Evolutionary conservation across 2,888 invertebrate species (phyloP).

Genomic region (Cephus sareptanus): DNA sequence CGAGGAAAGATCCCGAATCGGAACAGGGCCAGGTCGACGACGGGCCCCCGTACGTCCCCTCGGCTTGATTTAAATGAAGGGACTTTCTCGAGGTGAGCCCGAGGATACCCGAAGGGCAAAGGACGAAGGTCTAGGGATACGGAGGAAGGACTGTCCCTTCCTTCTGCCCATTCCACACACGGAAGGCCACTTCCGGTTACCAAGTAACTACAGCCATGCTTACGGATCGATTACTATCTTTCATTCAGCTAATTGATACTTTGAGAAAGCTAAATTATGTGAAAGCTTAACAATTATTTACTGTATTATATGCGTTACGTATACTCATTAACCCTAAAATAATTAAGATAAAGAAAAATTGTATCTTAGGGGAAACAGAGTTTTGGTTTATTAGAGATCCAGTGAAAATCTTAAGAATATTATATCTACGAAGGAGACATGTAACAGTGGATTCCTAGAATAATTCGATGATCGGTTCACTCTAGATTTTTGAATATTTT

Average conservation of each 20-base stretch:
- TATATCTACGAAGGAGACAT: background rate
- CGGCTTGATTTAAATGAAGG: conserved; percentile 3
- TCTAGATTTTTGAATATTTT: background rate
- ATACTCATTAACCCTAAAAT: background rate
- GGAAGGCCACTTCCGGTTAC: background rate
- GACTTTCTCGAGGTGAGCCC: background rate
- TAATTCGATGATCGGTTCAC: background rate
- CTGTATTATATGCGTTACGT: background rate
- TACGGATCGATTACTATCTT: background rate
- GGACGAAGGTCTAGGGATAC: background rate
- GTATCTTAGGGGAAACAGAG: background rate
- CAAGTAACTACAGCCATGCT: background rate
- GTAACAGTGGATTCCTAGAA: background rate
- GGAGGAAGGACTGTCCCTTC: background rate
- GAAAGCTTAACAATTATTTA: background rate
- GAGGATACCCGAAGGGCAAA: background rate
- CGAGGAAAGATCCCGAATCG: conserved; percentile 6
- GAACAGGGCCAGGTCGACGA: background rate
- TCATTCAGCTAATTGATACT: background rate
- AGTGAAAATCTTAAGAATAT: background rate
- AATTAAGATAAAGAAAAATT: background rate
- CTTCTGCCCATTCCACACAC: background rate
- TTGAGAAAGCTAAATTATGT: background rate
- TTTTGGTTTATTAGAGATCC: background rate
- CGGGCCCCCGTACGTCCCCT: background rate